A percentile compares a stretch with the other conserved stretches of the same genome.
Conservation (phyloP, 1,140 invertebrate genomes). For the Drosophila sturtevanti region DNA sequence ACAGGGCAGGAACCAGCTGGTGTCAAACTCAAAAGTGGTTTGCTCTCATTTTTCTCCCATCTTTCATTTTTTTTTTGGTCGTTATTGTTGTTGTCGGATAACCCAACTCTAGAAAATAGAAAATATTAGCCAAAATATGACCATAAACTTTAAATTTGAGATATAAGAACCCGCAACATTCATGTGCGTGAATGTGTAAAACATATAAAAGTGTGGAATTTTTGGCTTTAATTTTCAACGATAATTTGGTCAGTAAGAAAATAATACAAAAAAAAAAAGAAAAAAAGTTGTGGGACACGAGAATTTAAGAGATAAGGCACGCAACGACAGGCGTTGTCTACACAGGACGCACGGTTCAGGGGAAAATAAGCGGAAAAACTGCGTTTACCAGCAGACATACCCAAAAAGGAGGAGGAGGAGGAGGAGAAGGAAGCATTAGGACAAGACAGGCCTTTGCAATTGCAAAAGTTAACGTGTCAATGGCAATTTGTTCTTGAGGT, state of each 20-base stretch:
- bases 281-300: slow-evolving; percentile 50
- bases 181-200: slow-evolving; percentile 34
- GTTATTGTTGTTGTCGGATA: slow-evolving; percentile 10
- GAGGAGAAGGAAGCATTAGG: background rate
- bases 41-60: slow-evolving; percentile 51
- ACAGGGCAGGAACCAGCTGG: slow-evolving; percentile 78
- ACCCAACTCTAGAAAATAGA: slow-evolving; percentile 50
- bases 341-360: slow-evolving; percentile 63
- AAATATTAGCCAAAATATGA: slow-evolving; percentile 82
- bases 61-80: slow-evolving; percentile 33
- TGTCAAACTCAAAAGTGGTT: slow-evolving; percentile 82
- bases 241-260: slow-evolving; percentile 25
- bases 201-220: slow-evolving; percentile 7
- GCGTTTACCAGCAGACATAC: slow-evolving; percentile 64
- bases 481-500: slow-evolving; percentile 60
- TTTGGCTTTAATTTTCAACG: slow-evolving; percentile 44
- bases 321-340: slow-evolving; percentile 67
- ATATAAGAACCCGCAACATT: slow-evolving; percentile 35
- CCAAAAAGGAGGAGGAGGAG: slow-evolving; percentile 21
- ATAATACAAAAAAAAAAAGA: background rate
- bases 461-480: slow-evolving; percentile 79
- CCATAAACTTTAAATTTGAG: slow-evolving; percentile 74
- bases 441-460: slow-evolving; percentile 46
- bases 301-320: slow-evolving; percentile 71
- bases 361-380: slow-evolving; percentile 71